Evolutionary conservation across 1,140 invertebrate species (phyloP), one percentile per base, ranked within the genome.

Genomic region (Cheumatopsyche charites): DNA sequence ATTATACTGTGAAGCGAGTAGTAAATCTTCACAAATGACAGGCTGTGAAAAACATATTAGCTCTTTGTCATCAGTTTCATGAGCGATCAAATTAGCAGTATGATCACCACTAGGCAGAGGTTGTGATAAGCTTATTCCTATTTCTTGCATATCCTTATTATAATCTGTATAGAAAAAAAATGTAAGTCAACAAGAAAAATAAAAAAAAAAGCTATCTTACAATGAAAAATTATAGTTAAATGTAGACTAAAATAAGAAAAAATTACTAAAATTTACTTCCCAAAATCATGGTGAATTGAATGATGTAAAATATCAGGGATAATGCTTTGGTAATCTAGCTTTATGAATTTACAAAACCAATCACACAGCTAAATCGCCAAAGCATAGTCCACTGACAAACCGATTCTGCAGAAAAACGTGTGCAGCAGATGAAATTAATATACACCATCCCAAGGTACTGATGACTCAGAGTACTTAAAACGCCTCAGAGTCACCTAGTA

Each of bases 351-450:
- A 79, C 81, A 78, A 78, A 81, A 82, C n/a, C 84, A 87, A 88
- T 94, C 93, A 95, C 92, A 93, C 92, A 94, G 94, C 93, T 94
- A 94, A 91, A 94, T 92, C 92, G 93, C 94, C 94, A 95, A 95
- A 95, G 94, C 87, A 85, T 86, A 82, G 82, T 83, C 29, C 80
- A 79, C 78, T 79, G 81, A 71, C 17, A 25, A 49, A 6, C 21
- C 15, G 29, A 12, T 41, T 15, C 7, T 55, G 15, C 11, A 55
- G 58, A 2, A 26, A 67, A 41, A 36, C 23, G 36, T 26, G 19
- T 15, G 11, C 62, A 21, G 42, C 15, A 69, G 68, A 42, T 62
- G 58, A 12, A 26, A 52, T 36, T 43, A 65, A 78, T 77, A 78
- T 77, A 73, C 75, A 77, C 36, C 66, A 67, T 63, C 68, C 74